Evolutionary conservation across 1,140 invertebrate species (phyloP).

Genomic region (Meloidogyne chitwoodi): DNA sequence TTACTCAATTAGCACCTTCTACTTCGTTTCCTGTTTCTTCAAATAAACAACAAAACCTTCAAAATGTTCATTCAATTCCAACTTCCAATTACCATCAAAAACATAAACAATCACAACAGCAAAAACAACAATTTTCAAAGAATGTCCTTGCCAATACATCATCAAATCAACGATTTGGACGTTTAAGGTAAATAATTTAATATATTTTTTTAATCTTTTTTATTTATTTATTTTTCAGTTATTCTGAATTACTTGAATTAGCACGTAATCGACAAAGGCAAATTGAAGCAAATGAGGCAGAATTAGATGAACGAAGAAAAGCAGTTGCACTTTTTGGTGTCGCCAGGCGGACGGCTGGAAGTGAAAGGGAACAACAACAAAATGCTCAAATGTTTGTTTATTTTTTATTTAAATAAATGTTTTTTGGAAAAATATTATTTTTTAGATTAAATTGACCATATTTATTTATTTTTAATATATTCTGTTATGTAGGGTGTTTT

Average conservation of each 20-base stretch:
- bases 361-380: slow-evolving; percentile 16
- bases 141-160: neutral
- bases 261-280: slow-evolving; percentile 25
- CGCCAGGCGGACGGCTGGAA: neutral
- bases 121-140: neutral
- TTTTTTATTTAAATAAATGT: neutral
- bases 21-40: neutral
- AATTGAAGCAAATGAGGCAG: slow-evolving; percentile 26
- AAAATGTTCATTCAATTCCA: neutral
- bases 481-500: too few species aligned
- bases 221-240: slow-evolving; percentile 6
- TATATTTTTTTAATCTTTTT: too few species aligned
- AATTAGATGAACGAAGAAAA: slow-evolving; percentile 25
- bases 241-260: slow-evolving; percentile 23
- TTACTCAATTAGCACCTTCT: neutral
- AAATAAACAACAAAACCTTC: neutral
- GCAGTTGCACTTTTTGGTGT: slow-evolving; percentile 22
- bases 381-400: slow-evolving; percentile 12
- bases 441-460: neutral
- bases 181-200: slow-evolving; percentile 8
- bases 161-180: neutral
- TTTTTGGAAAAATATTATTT: too few species aligned
- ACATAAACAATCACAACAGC: neutral
- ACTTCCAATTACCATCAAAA: neutral
- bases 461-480: too few species aligned